These are phyloP conservation scores for Misgurnus anguillicaudatus DNA, from an alignment of 2,113 vertebrate genomes.

Conservation along the genomic window DNA sequence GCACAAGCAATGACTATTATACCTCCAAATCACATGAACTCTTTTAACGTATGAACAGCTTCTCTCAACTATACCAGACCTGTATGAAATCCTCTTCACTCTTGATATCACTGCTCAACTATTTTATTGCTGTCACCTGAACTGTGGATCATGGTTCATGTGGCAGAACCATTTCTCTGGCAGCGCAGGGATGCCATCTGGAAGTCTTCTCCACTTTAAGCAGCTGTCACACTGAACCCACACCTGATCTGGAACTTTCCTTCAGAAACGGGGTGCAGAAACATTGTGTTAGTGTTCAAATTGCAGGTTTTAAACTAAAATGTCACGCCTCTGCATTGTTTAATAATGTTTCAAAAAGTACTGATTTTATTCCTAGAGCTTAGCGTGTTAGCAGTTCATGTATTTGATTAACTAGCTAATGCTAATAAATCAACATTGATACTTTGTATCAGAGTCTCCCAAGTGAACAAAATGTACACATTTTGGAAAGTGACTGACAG, in stretches of 20 bases:
- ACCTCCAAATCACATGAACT: background rate
- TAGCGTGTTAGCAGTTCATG: no score
- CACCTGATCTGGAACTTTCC: slow-evolving; percentile 82
- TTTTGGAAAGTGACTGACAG: background rate
- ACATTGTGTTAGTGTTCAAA: no score
- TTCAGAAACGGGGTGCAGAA: slow-evolving; percentile 46
- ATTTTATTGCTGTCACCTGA: slow-evolving; percentile 50
- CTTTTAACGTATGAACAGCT: background rate
- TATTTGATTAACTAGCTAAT: no score
- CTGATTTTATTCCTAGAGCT: no score
- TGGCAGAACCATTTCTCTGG: slow-evolving; percentile 85
- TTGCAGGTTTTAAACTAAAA: no score
- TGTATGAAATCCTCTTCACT: background rate
- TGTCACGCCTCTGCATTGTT: no score
- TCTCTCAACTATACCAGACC: background rate
- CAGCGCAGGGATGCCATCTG: slow-evolving; percentile 78
- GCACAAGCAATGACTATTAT: background rate
- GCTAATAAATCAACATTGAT: no score
- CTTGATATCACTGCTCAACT: slow-evolving; percentile 19
- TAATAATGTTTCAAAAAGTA: no score
- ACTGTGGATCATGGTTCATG: slow-evolving; percentile 81
- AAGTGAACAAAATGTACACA: no score
- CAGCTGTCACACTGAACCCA: slow-evolving; percentile 86
- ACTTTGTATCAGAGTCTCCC: no score
- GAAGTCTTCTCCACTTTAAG: slow-evolving; percentile 85